phyloP scores from a whole-genome alignment of 30 jellyfish, hydroid and myxozoan species.

The Turritopsis rubra region DNA sequence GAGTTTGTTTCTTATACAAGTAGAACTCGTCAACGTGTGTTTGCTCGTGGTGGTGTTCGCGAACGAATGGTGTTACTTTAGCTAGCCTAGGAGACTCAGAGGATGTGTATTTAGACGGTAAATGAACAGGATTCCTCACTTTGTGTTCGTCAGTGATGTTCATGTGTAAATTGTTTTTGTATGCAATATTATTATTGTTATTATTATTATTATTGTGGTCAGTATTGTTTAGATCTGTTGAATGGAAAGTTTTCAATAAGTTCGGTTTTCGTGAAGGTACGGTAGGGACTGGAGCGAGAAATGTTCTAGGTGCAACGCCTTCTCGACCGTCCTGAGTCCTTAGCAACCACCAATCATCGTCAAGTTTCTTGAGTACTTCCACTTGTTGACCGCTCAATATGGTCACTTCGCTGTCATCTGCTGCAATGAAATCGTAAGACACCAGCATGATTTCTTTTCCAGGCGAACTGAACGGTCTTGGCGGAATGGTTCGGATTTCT shows the following conservation, averaged over 20 bases:
- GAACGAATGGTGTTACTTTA: slow-evolving; percentile 3
- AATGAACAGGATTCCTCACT: background rate
- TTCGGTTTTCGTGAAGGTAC: slow-evolving; percentile 6
- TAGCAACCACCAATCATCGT: slow-evolving; percentile 14
- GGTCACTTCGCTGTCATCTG: slow-evolving; percentile 16
- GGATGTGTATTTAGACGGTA: background rate
- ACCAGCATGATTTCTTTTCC: background rate
- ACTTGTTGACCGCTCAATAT: slow-evolving; percentile 3
- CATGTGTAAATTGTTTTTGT: too few species aligned
- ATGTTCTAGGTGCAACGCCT: background rate
- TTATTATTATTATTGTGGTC: background rate
- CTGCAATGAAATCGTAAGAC: background rate
- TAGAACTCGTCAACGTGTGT: background rate
- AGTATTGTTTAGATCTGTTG: background rate
- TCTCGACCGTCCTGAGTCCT: slow-evolving; percentile 1
- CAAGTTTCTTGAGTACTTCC: slow-evolving; percentile 1
- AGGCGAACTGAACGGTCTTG: background rate
- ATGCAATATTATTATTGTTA: background rate
- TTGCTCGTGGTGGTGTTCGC: background rate
- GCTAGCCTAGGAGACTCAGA: slow-evolving; percentile 7
- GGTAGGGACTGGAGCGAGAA: background rate
- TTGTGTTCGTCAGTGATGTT: background rate
- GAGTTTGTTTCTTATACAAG: background rate
- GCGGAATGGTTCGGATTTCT: background rate
- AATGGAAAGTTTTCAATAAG: background rate